phyloP scores from a whole-genome alignment of 2,113 vertebrate genomes.

The Rutilus rutilus region DNA sequence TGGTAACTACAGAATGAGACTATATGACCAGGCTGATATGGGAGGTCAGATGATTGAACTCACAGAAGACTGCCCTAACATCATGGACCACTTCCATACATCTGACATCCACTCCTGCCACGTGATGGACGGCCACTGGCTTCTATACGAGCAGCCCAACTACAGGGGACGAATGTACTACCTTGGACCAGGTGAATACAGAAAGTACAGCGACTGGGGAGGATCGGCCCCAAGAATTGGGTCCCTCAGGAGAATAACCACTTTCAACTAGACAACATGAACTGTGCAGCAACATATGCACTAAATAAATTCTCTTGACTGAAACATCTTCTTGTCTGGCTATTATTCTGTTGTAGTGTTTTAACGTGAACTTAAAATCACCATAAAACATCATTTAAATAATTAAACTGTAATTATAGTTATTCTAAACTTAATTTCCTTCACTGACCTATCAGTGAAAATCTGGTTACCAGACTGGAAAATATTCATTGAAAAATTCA shows the following conservation, averaged over 20 bases:
- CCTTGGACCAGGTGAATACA: constrained; percentile 76
- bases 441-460: neutral
- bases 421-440: neutral
- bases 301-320: constrained; percentile 19
- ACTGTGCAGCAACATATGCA: neutral
- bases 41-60: constrained; percentile 69
- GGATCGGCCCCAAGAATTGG: constrained; percentile 40
- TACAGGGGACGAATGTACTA: constrained; percentile 76
- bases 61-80: constrained; percentile 76
- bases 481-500: neutral
- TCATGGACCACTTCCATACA: constrained; percentile 72
- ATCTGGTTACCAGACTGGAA: constrained; percentile 15
- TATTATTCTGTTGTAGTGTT: neutral
- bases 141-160: constrained; percentile 77
- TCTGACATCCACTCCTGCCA: constrained; percentile 74
- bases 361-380: neutral
- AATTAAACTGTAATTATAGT: neutral
- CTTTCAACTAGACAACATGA: constrained; percentile 58
- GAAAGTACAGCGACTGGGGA: constrained; percentile 69
- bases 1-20: constrained; percentile 73
- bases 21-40: constrained; percentile 75
- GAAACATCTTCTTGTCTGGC: neutral
- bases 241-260: constrained; percentile 46
- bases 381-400: neutral
- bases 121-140: constrained; percentile 81